Evolutionary conservation across 2,888 invertebrate genomes (phyloP).

Genomic region (Phania funesta): DNA sequence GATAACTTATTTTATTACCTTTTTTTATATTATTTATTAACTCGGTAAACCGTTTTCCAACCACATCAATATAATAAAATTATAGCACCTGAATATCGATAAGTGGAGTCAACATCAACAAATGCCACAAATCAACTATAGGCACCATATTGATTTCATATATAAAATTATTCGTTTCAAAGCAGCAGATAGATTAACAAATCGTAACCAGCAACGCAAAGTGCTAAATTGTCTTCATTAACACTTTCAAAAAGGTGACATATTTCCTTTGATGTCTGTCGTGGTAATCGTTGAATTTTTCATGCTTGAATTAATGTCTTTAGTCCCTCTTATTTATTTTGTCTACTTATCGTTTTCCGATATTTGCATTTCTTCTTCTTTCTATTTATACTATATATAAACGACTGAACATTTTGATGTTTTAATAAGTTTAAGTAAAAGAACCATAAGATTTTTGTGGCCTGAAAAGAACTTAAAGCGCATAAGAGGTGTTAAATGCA

Average conservation of each 20-base stretch:
- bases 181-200: neutral
- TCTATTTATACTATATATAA: neutral
- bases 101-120: too few species aligned
- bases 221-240: constrained; percentile 47
- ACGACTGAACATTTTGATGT: too few species aligned
- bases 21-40: neutral
- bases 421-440: too few species aligned
- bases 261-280: constrained; percentile 42
- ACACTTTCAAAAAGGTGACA: constrained; percentile 52
- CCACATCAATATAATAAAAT: too few species aligned
- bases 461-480: neutral
- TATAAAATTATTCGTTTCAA: too few species aligned
- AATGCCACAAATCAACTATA: too few species aligned
- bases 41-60: too few species aligned
- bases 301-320: constrained; percentile 52
- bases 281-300: constrained; percentile 44
- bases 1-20: neutral
- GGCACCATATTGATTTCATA: too few species aligned
- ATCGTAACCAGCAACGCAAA: neutral
- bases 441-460: neutral
- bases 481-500: neutral
- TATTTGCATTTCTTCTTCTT: constrained; percentile 4
- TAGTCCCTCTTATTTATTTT: neutral
- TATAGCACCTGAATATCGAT: too few species aligned
- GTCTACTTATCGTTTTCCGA: neutral